Evolutionary conservation across 2,888 invertebrate species (phyloP), one percentile per base, ranked within the genome.

Genomic region (Rhagonycha lutea): DNA sequence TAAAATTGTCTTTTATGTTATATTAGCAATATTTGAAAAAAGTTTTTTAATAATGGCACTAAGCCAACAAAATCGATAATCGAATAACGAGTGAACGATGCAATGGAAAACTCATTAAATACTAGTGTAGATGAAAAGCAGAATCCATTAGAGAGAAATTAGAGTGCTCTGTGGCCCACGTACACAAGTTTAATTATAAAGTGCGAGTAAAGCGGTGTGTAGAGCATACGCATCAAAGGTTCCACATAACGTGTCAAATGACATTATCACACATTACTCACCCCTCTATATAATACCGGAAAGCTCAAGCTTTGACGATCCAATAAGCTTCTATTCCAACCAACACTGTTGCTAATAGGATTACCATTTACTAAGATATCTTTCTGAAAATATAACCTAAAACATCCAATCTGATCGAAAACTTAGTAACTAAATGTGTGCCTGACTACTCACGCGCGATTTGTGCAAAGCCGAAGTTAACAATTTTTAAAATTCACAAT

Each of bases 121-220:
- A 68, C 77, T 77, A 82, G 82, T 82, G 80, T 82, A 84, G 83
- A 84, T 84, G 84, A 84, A 85, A 84, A 84, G 83, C 83, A 83
- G 81, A 83, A 83, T 83, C 84, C 84, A 85, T 85, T 85, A 85
- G 83, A 81, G 83, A 82, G 81, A 83, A 83, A 85, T 85, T 85
- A 84, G 83, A 83, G 84, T 82, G 80, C 79, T 80, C 79, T 80
- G 80, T 76, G 79, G 80, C 73, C 79, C 81, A 81, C 81, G 83
- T 83, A 82, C 83, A 83, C 84, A 83, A 83, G 83, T 84, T 84
- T 85, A 86, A 86, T 86, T 86, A 85, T 84, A 83, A 84, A 84
- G 84, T 84, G 79, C 77, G 79, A 75, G 77, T 71, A 77, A 75
- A 73, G 78, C 75, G 76, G 78, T 78, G 80, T 78, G 79, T 79